Conservation (phyloP, 2,797 vertebrate genomes). For the Gorsachius magnificus region DNA sequence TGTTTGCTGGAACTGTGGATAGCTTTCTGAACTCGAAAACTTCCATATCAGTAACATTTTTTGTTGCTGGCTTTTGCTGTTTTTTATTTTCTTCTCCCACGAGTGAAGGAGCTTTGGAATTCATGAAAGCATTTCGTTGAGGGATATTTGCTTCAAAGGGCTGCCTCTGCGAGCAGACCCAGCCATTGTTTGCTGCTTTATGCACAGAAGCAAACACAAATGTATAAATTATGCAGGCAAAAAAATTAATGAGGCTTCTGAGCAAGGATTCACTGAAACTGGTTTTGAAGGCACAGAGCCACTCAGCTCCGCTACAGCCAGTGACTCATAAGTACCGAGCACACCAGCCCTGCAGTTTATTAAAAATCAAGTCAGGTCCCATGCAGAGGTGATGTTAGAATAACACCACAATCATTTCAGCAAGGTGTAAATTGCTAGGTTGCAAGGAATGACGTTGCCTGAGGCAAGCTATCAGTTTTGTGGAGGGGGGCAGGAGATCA, state of each 20-base stretch:
- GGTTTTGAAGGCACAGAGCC: background rate
- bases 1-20: background rate
- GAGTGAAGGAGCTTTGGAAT: background rate
- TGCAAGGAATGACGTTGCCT: background rate
- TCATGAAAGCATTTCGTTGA: background rate
- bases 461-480: background rate
- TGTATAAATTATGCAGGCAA: constrained; percentile 3
- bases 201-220: background rate
- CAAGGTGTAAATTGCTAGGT: constrained; percentile 33
- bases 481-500: background rate
- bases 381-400: background rate
- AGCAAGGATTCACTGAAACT: background rate
- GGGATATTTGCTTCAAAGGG: background rate
- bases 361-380: constrained; percentile 51
- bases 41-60: background rate
- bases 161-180: background rate
- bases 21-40: background rate
- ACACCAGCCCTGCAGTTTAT: background rate
- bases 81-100: background rate
- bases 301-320: background rate
- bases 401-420: background rate
- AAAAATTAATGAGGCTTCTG: constrained; percentile 29
- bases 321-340: background rate
- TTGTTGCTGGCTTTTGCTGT: background rate
- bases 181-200: background rate